These are phyloP conservation scores for Parapristionchus giblindavisi DNA, from an alignment of 2,888 invertebrate species.

Conservation along the genomic window DNA sequence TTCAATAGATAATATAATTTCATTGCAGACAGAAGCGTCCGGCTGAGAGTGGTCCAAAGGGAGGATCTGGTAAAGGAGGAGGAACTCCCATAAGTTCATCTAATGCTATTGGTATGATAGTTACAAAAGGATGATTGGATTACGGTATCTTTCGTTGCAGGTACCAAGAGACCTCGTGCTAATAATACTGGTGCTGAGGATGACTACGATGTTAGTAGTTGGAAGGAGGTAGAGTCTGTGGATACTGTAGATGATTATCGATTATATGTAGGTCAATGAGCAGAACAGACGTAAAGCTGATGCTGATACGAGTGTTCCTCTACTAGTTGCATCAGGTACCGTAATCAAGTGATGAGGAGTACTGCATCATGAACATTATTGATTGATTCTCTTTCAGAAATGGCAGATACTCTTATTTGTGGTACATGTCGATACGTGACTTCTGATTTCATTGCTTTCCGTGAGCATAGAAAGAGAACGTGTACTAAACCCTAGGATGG, in stretches of 20 bases:
- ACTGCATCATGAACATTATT: not conserved
- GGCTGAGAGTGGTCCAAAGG: not conserved
- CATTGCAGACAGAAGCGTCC: no score
- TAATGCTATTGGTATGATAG: no score
- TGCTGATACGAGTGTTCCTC: conserved; percentile 13
- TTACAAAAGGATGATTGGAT: no score
- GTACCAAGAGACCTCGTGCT: no score
- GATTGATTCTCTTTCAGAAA: conserved; percentile 33
- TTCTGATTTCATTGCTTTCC: conserved; percentile 78
- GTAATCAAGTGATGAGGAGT: not conserved
- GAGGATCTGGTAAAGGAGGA: not conserved
- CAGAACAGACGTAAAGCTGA: conserved; percentile 9
- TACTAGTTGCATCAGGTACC: conserved; percentile 58
- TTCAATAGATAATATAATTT: not conserved
- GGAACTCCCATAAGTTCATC: no score
- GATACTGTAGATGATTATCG: no score
- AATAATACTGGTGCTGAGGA: no score
- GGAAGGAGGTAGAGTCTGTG: no score
- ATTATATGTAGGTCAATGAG: conserved; percentile 21
- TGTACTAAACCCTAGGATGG: conserved; percentile 46
- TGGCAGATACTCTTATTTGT: conserved; percentile 80
- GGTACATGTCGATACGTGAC: conserved; percentile 82
- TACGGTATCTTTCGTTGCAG: no score
- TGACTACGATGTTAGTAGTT: no score
- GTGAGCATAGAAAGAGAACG: conserved; percentile 77